Base-by-base conservation (phyloP, 2,113 vertebrate genomes). In the Micromys minutus region DNA sequence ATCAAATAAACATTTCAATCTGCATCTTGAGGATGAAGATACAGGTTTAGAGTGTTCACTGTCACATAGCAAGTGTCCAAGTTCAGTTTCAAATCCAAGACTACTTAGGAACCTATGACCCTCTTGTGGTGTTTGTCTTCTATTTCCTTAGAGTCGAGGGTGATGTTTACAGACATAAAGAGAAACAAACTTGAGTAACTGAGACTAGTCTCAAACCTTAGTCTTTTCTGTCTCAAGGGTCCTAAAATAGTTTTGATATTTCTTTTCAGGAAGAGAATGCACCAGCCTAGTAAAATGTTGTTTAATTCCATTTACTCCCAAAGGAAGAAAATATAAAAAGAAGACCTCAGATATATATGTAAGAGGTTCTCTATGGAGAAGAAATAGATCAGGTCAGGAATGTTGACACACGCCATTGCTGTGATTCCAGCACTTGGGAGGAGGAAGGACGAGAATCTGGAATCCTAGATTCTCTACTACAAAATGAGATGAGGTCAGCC, bases 191-290 rank as follows among this genome's bases (percentile, higher is more conserved):
- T 29, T 47, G 45, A 76, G 17, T 22, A 4, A 61, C 6, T 67
- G 85, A 86, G 47, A 91, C 17, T 91, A n/a, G 21, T 81, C 22
- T 94, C 89, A 89, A 55, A 94, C 4, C 26, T 87, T 55, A 50
- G 16, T 31, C 34, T 17, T 57, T 83, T 42, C 47, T 55, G 31
- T 17, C 6, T 63, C 36, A 50, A 34, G 29, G 2, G 6, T 10
- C 8, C 47, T n/a, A 67, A 52, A 63, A 59, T 52, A 75, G 77
- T 19, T 52, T 77, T 85, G 17, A 92, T 94, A 92, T 90, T 42
- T 83, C 7, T 42, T 83, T 12, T 89, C 47, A 7, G 3, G 29
- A 92, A 31, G 59, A 67, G 61, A 94, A 61, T 52, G 8, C 7
- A 36, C 61, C 50, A 92, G 8, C 12, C 50, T 34, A 55, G 19